Evolutionary conservation across 2,797 vertebrate species (phyloP), one percentile per base, ranked within the genome.

Genomic region (Sebastolobus altivelis): DNA sequence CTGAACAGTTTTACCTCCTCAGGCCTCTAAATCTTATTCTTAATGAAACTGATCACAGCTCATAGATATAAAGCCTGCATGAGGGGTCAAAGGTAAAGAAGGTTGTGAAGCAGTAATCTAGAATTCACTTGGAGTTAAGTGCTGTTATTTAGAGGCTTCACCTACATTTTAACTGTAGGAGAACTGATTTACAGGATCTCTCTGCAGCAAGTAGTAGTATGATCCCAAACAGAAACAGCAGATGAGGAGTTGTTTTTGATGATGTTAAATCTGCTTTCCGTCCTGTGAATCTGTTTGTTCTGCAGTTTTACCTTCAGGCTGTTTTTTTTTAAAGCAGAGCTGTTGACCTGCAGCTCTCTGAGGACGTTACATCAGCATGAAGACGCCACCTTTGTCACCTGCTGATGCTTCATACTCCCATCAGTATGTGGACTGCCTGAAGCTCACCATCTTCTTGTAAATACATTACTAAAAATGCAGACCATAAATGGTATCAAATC

Each of bases 321-420:
- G 54, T 70, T 27, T 58, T 55, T 52, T 55, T 16, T 38, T 3
- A 22, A 65, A 29, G 7, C 38, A 43, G 25, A 43, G 38, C 25
- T 65, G 63, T 55, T 56, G 67, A 58, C 20, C 68, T 58, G 68
- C 35, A 58, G 35, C 54, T 40, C 68, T 58, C 68, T 40, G 35
- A 70, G 54, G 68, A 70, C 16, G 6, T 70, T 70, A 40, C 54
- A 70, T 58, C 68, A 70, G 68, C 68, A 6, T 22, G 31, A 33
- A 67, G 43, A 67, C 11, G 7, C 27, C 27, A 27, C 27, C 40
- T 31, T 22, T 12, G 46, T 18, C 14, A 5, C 52, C 52, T 37
- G 54, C 52, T 40, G 54, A 70, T 38, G 33, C n/a, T 22, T 56
- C 31, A 18, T 8, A 20, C 40, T 43, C 43, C 25, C 43, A n/a